Base-by-base conservation (phyloP, 1,140 invertebrate species). In the Belonocnema kinseyi region DNA sequence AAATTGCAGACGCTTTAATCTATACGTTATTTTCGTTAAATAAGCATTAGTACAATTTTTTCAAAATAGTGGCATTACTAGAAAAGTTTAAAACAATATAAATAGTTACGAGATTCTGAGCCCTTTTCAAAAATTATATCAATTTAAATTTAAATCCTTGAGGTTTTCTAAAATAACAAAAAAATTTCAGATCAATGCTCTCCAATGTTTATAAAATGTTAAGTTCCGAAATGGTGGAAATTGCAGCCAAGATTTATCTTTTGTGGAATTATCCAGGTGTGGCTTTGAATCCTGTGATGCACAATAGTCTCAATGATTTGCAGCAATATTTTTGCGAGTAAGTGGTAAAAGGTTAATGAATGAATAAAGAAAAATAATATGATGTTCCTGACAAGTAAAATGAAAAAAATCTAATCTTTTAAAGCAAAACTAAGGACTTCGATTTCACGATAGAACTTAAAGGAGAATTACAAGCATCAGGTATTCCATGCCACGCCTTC, bases 191-290 rank as follows among this genome's bases (percentile, higher is more conserved):
- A 21, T 84, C 85, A 3, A 80, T 79, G 56, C 54, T 89, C 10
- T 80, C 74, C 12, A 81, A 72, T 26, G 54, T 81, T 33, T 78
- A 76, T 14, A 78, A 74, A 50, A 46, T 78, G 50, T 76, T 88
- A 14, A 80, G 61, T 17, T 77, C 77, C 6, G 73, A 84, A 16
- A 54, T 79, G 6, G 58, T 89, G 8, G 80, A 88, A 76, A 80
- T 85, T n/a, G 88, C 88, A 16, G 87, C 85, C 1, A 87, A 80
- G 72, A 80, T 84, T 33, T 82, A 87, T 16, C 50, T 88, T 8
- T 75, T 90, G 16, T 90, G 88, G 88, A 85, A 85, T 72, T 82
- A 78, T 1, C 80, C 87, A 11, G 88, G 88, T 13, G 77, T 90
- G 11, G 79, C 82, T 8, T 74, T 88, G 13, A 77, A 83, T 46